These are phyloP conservation scores for Tapera naevia DNA, from an alignment of 2,797 vertebrate genomes.

Conservation along the genomic window DNA sequence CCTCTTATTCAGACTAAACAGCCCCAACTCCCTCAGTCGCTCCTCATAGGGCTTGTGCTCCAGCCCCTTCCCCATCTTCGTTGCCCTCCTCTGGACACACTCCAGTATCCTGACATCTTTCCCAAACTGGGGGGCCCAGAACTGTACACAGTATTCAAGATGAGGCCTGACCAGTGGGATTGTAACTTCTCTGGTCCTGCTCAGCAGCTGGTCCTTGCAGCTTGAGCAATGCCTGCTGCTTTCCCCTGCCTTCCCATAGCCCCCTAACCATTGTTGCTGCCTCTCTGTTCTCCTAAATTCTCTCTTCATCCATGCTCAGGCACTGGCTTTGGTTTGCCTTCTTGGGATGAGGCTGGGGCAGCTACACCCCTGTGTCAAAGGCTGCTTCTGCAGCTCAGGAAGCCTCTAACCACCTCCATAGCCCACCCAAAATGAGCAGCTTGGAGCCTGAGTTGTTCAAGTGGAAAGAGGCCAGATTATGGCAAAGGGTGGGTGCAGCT, in stretches of 20 bases:
- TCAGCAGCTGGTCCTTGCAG: no score
- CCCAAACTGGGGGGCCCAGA: no score
- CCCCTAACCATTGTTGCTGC: neutral
- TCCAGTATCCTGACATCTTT: no score
- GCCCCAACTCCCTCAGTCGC: no score
- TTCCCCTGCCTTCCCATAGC: neutral
- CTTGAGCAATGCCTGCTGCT: rapidly evolving
- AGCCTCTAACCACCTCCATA: neutral
- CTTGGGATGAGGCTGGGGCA: rapidly evolving
- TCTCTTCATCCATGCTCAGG: rapidly evolving
- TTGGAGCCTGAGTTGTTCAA: neutral
- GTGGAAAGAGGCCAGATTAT: rapidly evolving
- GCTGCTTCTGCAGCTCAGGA: neutral
- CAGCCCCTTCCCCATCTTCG: no score
- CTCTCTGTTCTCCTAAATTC: neutral
- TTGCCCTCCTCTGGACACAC: no score
- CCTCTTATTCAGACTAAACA: no score
- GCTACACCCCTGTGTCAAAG: neutral
- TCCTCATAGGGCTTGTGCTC: no score
- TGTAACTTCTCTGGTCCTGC: no score
- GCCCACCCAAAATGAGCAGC: rapidly evolving
- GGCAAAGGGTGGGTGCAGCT: neutral
- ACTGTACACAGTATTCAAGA: no score
- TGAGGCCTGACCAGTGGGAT: no score
- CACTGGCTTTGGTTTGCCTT: rapidly evolving